phyloP scores from a whole-genome alignment of 2,113 vertebrate genomes.

The Glareola pratincola region DNA sequence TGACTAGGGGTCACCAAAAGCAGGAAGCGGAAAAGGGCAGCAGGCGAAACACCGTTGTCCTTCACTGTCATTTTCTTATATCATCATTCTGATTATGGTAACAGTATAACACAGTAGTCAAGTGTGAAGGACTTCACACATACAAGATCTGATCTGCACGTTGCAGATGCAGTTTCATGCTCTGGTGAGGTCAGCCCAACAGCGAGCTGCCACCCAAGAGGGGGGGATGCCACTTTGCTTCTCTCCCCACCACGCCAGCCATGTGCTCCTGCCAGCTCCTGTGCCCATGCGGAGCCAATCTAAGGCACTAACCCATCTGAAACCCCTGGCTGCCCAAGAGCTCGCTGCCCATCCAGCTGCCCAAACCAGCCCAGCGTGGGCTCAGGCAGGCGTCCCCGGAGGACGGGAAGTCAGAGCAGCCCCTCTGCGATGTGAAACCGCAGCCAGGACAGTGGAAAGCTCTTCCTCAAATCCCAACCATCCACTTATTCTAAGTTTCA shows the following conservation, averaged over 20 bases:
- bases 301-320: not conserved
- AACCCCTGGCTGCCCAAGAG: not conserved
- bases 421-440: not conserved
- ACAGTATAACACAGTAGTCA: not conserved
- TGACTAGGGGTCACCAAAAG: not conserved
- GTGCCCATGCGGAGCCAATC: not conserved
- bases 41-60: not conserved
- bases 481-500: accelerated
- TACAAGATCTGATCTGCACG: not conserved
- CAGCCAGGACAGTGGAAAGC: not conserved
- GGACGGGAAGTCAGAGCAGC: not conserved
- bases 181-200: not conserved
- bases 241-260: not conserved
- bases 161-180: not conserved
- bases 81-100: not conserved
- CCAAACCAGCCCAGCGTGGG: not conserved
- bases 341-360: not conserved
- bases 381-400: not conserved
- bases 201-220: not conserved
- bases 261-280: not conserved
- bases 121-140: accelerated
- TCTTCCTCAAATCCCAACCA: not conserved
- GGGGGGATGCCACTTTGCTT: not conserved
- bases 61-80: not conserved
- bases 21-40: not conserved